Conservation (phyloP, 2,888 invertebrate species). For the Amphipyra berbera region DNA sequence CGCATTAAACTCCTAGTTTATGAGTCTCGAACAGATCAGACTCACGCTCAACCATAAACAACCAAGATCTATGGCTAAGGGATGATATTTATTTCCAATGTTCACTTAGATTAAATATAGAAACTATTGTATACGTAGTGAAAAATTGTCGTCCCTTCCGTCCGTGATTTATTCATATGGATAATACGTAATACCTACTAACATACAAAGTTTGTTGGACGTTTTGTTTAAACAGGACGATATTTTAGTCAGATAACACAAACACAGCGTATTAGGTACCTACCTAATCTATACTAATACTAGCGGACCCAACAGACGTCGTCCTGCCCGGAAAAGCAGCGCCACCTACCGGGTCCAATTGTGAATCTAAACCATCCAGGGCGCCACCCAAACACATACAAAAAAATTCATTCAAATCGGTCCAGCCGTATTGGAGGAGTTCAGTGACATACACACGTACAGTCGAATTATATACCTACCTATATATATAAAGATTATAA, state of each 20-base stretch:
- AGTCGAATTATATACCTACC: no score
- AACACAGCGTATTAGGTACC: background rate
- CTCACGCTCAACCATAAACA: constrained; percentile 45
- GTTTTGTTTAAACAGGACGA: constrained; percentile 22
- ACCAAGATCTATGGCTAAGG: constrained; percentile 47
- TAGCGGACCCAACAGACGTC: no score
- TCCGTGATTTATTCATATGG: constrained; percentile 46
- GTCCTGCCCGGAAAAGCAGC: no score
- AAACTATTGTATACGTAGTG: constrained; percentile 54
- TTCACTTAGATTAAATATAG: constrained; percentile 51
- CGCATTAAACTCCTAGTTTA: constrained; percentile 30
- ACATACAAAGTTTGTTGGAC: constrained; percentile 19
- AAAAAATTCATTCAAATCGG: no score
- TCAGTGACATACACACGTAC: no score
- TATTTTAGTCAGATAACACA: constrained; percentile 19
- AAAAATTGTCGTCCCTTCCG: constrained; percentile 49
- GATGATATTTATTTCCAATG: constrained; percentile 56
- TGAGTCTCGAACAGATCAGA: constrained; percentile 33
- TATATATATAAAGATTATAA: no score
- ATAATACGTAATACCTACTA: constrained; percentile 36
- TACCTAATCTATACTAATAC: no score
- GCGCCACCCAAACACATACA: no score
- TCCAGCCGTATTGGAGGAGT: no score
- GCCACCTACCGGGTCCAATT: no score
- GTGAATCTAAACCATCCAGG: no score